Conservation (phyloP, 2,113 vertebrate genomes). For the Mus spicilegus region DNA sequence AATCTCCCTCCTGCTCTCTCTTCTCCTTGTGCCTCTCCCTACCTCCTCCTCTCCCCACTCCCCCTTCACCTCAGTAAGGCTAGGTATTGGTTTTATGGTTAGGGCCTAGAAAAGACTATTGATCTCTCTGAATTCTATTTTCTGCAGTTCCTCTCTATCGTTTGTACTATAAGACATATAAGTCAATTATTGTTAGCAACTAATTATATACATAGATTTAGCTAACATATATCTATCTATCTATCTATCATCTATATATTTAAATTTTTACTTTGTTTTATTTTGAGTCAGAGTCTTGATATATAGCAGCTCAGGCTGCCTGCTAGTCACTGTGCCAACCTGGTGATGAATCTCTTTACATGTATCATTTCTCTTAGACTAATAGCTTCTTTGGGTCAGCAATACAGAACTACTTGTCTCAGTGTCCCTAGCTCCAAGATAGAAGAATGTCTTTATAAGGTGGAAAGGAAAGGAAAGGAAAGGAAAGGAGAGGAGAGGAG, state of each 20-base stretch:
- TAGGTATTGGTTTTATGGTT: background rate
- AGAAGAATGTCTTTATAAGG: background rate
- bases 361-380: background rate
- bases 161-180: background rate
- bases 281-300: background rate
- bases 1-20: fast-evolving
- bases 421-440: background rate
- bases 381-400: background rate
- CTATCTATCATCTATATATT: too few species aligned
- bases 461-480: too few species aligned
- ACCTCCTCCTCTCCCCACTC: too few species aligned
- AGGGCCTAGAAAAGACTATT: background rate
- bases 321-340: background rate
- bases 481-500: too few species aligned
- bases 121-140: background rate
- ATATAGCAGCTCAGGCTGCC: too few species aligned
- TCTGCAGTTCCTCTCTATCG: background rate
- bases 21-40: background rate
- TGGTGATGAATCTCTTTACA: background rate
- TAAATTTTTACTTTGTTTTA: background rate
- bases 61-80: background rate
- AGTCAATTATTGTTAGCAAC: background rate
- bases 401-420: background rate
- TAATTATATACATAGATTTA: too few species aligned
- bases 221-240: too few species aligned